Conservation (phyloP, 2,113 vertebrate species). For the Actenoides hombroni region DNA sequence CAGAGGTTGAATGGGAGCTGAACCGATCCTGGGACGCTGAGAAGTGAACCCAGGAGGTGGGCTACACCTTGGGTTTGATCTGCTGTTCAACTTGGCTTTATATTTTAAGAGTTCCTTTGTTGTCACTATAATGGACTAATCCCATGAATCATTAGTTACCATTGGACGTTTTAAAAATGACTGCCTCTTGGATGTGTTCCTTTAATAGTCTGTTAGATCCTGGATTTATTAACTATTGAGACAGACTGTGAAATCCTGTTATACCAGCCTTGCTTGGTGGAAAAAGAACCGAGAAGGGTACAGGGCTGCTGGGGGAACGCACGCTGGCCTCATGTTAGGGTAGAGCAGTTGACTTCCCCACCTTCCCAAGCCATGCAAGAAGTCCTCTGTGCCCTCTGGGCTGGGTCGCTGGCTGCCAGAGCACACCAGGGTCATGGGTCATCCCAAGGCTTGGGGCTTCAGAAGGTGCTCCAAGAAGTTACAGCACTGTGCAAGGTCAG, state of each 20-base stretch:
- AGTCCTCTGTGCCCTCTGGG: not conserved
- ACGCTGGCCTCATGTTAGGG: fast-evolving
- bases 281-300: not conserved
- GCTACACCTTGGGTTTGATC: slow-evolving; percentile 47
- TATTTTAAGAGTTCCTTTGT: slow-evolving; percentile 54
- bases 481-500: not conserved
- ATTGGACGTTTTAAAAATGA: slow-evolving; percentile 16
- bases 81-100: not conserved
- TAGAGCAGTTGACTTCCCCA: not conserved
- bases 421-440: fast-evolving
- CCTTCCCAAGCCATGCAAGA: not conserved
- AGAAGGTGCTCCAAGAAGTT: not conserved
- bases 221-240: slow-evolving; percentile 56
- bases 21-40: fast-evolving
- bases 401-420: not conserved
- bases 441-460: not conserved
- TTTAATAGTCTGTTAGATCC: slow-evolving; percentile 42
- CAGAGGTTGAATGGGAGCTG: not conserved
- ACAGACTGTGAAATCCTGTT: slow-evolving; percentile 61
- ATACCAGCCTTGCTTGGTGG: not conserved
- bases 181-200: slow-evolving; percentile 44
- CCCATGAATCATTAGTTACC: slow-evolving; percentile 49
- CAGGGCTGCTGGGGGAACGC: not conserved
- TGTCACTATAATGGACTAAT: slow-evolving; percentile 26
- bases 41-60: not conserved